phyloP scores from a whole-genome alignment of 2,113 vertebrate genomes.

The Prunella himalayana region DNA sequence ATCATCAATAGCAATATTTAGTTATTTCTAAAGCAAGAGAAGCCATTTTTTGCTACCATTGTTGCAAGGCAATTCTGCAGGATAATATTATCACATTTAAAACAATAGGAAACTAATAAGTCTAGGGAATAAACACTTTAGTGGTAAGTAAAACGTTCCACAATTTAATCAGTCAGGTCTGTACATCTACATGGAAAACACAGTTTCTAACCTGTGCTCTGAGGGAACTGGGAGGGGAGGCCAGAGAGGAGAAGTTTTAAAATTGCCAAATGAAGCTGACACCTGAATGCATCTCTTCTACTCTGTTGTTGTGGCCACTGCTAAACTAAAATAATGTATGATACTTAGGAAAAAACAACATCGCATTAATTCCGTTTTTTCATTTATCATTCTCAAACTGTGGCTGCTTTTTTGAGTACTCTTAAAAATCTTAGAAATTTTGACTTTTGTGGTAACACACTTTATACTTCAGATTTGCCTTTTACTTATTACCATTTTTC shows the following conservation, averaged over 20 bases:
- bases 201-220: neutral
- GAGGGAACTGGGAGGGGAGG: neutral
- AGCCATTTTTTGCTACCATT: neutral
- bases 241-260: neutral
- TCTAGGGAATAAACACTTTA: neutral
- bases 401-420: neutral
- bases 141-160: neutral
- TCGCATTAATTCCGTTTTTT: neutral
- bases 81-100: neutral
- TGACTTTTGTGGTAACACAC: neutral
- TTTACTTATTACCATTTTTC: neutral
- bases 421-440: neutral
- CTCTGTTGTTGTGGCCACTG: neutral
- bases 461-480: neutral
- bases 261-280: neutral
- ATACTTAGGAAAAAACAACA: conserved; percentile 25
- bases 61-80: neutral
- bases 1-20: neutral
- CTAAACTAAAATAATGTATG: conserved; percentile 10
- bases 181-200: neutral
- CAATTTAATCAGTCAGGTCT: neutral
- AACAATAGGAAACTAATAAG: neutral
- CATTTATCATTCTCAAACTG: neutral
- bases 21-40: neutral
- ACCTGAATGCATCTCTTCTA: neutral